These are phyloP conservation scores for Parasteatoda lunata DNA, from an alignment of 2,888 invertebrate species.

Conservation along the genomic window DNA sequence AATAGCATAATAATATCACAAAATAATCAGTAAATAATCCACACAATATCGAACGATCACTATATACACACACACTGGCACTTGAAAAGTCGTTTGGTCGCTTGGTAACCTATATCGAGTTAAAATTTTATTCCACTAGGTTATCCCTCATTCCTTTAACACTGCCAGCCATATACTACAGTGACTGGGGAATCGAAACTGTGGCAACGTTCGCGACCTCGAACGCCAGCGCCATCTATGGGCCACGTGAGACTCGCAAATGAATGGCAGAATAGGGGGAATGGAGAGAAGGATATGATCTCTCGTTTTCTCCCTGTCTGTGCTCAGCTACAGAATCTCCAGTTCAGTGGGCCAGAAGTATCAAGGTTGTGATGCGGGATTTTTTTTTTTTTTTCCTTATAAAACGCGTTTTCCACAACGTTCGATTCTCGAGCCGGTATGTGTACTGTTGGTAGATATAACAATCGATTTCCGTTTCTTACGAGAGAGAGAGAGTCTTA, in stretches of 20 bases:
- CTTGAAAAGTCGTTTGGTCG: background rate
- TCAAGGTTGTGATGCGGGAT: constrained; percentile 42
- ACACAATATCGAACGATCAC: no score
- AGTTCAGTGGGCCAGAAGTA: constrained; percentile 60
- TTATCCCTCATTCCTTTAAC: background rate
- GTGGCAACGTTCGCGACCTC: constrained; percentile 31
- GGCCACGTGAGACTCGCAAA: constrained; percentile 21
- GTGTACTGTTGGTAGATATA: constrained; percentile 8
- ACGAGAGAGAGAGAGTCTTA: background rate
- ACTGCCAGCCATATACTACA: constrained; percentile 10
- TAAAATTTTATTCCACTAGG: constrained; percentile 3
- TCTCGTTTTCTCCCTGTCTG: background rate
- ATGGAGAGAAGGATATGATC: background rate
- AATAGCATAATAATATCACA: no score
- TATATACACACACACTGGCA: no score
- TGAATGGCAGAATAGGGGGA: constrained; percentile 2
- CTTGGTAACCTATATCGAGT: constrained; percentile 1
- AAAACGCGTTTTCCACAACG: background rate
- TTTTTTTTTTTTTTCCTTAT: background rate
- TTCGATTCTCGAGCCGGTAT: background rate
- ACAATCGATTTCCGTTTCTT: constrained; percentile 58
- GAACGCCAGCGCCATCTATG: constrained; percentile 34
- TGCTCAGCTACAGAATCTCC: constrained; percentile 6
- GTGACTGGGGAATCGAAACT: constrained; percentile 3
- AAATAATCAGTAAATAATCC: no score